Percentiles rank a stretch among this genome's conserved stretches.
Evolutionary conservation across 2,797 vertebrate genomes (phyloP).

Genomic region (Halcyon chelicuti): DNA sequence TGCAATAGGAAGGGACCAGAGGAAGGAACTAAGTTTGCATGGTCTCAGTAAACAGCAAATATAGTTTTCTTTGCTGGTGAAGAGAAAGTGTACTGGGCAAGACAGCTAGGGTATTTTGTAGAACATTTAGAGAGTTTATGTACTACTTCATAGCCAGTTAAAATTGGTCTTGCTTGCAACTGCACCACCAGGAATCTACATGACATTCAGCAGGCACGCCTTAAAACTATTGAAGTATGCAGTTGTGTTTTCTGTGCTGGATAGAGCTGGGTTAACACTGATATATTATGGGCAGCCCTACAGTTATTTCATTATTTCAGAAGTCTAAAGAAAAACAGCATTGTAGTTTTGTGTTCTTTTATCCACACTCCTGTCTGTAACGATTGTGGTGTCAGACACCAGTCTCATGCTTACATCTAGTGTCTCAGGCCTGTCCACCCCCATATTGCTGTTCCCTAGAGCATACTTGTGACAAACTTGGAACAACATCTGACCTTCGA

Average conservation of each 20-base stretch:
- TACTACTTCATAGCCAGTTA: background rate
- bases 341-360: background rate
- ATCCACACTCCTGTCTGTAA: background rate
- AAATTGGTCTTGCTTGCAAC: background rate
- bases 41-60: background rate
- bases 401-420: constrained; percentile 7
- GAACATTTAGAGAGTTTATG: background rate
- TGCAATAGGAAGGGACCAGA: background rate
- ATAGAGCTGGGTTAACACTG: background rate
- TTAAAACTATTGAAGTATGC: background rate
- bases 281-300: background rate
- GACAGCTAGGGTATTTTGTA: background rate
- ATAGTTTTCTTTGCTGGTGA: background rate
- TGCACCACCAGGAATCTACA: background rate
- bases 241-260: background rate
- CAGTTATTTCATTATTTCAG: background rate
- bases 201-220: background rate
- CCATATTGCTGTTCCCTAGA: background rate
- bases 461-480: constrained; percentile 64
- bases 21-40: background rate
- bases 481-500: constrained; percentile 49
- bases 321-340: constrained; percentile 22
- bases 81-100: background rate
- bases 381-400: constrained; percentile 3
- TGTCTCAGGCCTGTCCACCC: background rate